Evolutionary conservation across 2,888 invertebrate species (phyloP).

Genomic region (Eudemis profundana): DNA sequence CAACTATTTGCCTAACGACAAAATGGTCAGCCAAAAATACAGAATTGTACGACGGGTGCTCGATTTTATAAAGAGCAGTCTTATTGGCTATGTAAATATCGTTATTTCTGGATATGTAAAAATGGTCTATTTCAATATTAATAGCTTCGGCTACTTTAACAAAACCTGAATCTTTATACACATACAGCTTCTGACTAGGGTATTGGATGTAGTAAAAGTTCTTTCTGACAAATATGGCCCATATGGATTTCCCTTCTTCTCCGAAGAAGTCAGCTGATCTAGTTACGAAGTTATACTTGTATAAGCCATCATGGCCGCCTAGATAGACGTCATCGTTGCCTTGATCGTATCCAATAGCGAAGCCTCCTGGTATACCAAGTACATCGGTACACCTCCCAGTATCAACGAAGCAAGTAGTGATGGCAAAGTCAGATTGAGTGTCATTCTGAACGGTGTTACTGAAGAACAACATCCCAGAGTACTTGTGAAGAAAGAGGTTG

Average conservation of each 20-base stretch:
- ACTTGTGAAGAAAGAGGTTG: slow-evolving; percentile 71
- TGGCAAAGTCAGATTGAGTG: slow-evolving; percentile 64
- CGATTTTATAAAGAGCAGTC: slow-evolving; percentile 74
- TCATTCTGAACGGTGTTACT: slow-evolving; percentile 69
- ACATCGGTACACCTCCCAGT: slow-evolving; percentile 59
- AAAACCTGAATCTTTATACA: slow-evolving; percentile 65
- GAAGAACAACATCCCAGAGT: slow-evolving; percentile 69
- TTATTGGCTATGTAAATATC: slow-evolving; percentile 72
- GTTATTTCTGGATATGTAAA: slow-evolving; percentile 64
- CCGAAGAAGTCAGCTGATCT: slow-evolving; percentile 70
- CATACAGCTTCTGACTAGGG: slow-evolving; percentile 66
- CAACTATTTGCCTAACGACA: slow-evolving; percentile 65
- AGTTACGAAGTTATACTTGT: slow-evolving; percentile 71
- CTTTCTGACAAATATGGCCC: slow-evolving; percentile 67
- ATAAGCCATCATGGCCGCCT: slow-evolving; percentile 77
- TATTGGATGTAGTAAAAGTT: slow-evolving; percentile 78
- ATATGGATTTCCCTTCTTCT: slow-evolving; percentile 72
- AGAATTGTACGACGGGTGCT: slow-evolving; percentile 52
- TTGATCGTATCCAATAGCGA: slow-evolving; percentile 71
- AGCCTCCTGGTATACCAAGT: slow-evolving; percentile 67
- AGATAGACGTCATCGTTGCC: slow-evolving; percentile 76
- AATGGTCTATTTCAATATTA: slow-evolving; percentile 68
- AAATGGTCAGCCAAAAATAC: slow-evolving; percentile 63
- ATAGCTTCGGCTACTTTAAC: slow-evolving; percentile 65
- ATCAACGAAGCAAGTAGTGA: slow-evolving; percentile 64